Evolutionary conservation across 2,888 invertebrate species (phyloP).

Genomic region (Anthophora plumipes): DNA sequence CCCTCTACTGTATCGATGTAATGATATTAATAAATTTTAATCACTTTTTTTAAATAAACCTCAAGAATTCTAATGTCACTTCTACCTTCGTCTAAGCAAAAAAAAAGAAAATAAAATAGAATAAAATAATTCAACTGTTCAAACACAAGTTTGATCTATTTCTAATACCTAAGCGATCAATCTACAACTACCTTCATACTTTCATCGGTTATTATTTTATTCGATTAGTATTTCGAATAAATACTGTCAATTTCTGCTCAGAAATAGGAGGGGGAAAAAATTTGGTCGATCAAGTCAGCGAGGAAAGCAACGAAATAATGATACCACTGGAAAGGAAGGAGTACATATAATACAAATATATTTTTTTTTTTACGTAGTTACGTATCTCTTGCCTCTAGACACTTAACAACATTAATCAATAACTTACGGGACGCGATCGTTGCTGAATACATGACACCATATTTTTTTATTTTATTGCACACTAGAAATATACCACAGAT

Average conservation of each 20-base stretch:
- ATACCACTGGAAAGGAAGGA: constrained; percentile 27
- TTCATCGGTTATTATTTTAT: background rate
- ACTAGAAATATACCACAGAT: constrained; percentile 61
- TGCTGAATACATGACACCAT: constrained; percentile 62
- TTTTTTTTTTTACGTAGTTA: constrained; percentile 66
- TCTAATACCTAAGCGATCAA: background rate
- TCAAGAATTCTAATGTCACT: background rate
- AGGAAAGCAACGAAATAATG: constrained; percentile 38
- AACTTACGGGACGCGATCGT: constrained; percentile 63
- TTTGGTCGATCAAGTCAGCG: no score
- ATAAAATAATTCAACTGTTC: background rate
- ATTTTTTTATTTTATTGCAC: constrained; percentile 54
- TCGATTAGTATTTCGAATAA: no score
- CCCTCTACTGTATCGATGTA: constrained; percentile 35
- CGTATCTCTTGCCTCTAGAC: constrained; percentile 60
- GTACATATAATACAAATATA: constrained; percentile 73
- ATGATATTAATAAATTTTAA: constrained; percentile 36
- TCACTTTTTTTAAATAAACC: background rate
- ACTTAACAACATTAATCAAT: constrained; percentile 64
- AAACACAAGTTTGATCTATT: background rate
- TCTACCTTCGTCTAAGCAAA: background rate
- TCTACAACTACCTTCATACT: background rate
- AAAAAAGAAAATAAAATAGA: no score
- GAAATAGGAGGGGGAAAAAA: background rate
- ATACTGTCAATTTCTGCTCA: background rate